phyloP scores from a whole-genome alignment of 2,797 vertebrate species.

The Vipera ursinii region DNA sequence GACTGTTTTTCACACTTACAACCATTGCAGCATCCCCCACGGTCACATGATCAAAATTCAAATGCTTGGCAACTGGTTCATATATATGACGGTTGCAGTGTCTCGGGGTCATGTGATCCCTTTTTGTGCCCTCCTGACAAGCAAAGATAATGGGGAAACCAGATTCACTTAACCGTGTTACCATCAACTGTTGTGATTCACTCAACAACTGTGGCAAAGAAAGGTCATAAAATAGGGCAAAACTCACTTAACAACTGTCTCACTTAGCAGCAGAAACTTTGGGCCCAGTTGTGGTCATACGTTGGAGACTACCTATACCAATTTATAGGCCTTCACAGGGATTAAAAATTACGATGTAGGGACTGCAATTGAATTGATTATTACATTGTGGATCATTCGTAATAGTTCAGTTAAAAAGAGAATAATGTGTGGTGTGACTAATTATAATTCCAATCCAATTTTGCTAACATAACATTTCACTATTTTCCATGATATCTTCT shows the following conservation, averaged over 20 bases:
- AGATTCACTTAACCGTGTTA: background rate
- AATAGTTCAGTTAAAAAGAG: background rate
- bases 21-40: background rate
- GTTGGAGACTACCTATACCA: background rate
- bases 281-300: background rate
- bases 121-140: background rate
- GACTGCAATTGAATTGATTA: background rate
- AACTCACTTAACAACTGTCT: background rate
- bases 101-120: background rate
- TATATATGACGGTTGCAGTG: background rate
- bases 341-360: background rate
- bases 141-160: background rate
- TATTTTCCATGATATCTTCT: constrained; percentile 41
- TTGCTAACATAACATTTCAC: constrained; percentile 18
- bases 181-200: background rate
- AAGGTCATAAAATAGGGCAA: background rate
- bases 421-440: background rate
- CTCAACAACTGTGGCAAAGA: background rate
- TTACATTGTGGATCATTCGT: background rate
- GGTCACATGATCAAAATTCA: background rate
- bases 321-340: background rate
- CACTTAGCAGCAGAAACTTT: background rate
- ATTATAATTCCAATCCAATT: background rate
- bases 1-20: background rate
- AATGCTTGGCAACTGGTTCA: background rate